Percentiles rank a stretch among this genome's conserved stretches.
phyloP scores from a whole-genome alignment of 2,888 invertebrate genomes.

The Arrhopalites spinosus region DNA sequence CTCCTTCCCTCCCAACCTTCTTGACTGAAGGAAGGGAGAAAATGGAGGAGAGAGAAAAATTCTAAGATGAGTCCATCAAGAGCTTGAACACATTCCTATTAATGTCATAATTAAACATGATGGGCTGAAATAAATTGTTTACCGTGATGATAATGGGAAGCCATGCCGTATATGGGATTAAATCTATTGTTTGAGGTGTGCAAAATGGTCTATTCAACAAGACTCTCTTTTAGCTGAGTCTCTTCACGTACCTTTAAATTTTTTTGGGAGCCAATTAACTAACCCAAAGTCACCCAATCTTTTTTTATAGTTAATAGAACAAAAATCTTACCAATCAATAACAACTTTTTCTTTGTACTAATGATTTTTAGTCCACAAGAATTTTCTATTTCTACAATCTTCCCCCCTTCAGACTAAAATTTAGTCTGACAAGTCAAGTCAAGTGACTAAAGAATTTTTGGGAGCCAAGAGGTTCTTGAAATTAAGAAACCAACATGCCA shows the following conservation, averaged over 20 bases:
- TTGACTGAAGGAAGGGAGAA: background rate
- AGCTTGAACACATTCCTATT: constrained; percentile 37
- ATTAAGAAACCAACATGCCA: too few relatives aligned
- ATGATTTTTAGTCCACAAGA: too few relatives aligned
- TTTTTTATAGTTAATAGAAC: background rate
- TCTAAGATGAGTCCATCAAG: constrained; percentile 32
- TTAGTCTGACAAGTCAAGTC: too few relatives aligned
- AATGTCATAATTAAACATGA: constrained; percentile 40
- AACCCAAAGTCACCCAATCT: constrained; percentile 23
- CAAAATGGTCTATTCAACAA: constrained; percentile 33
- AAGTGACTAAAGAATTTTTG: too few relatives aligned
- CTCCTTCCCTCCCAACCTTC: background rate
- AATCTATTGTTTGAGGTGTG: constrained; percentile 32
- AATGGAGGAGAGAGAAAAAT: background rate
- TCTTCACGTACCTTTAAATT: too few relatives aligned
- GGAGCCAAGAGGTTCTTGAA: too few relatives aligned
- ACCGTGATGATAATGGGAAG: constrained; percentile 27
- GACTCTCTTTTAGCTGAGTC: too few relatives aligned
- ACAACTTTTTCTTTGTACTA: too few relatives aligned
- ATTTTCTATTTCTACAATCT: too few relatives aligned
- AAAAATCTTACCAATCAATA: too few relatives aligned
- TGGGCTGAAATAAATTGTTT: constrained; percentile 31
- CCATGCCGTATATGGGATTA: constrained; percentile 27
- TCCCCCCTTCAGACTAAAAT: too few relatives aligned
- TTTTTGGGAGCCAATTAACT: constrained; percentile 35